phyloP scores from a whole-genome alignment of 2,888 invertebrate genomes.

The Pogonocherus hispidulus region DNA sequence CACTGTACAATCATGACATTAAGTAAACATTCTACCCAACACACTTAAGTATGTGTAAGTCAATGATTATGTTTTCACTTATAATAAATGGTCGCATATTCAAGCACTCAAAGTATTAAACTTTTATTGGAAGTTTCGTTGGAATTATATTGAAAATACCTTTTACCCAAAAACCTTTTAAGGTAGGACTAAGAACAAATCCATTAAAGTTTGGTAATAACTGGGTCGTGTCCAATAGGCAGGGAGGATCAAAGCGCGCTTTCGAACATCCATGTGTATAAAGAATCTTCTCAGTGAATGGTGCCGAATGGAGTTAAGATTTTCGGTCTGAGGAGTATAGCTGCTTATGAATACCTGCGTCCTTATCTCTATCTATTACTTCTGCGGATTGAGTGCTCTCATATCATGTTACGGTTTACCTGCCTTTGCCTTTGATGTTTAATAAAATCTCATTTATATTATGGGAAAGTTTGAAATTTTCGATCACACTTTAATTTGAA shows the following conservation, averaged over 20 bases:
- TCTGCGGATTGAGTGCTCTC: neutral
- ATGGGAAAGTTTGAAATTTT: neutral
- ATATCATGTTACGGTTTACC: neutral
- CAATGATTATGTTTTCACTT: neutral
- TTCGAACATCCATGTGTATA: conserved; percentile 28
- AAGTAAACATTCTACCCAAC: too few relatives aligned
- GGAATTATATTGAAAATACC: conserved; percentile 26
- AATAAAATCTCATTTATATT: neutral
- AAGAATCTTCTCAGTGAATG: conserved; percentile 25
- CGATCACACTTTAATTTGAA: too few relatives aligned
- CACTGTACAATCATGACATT: too few relatives aligned
- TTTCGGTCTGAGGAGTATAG: conserved; percentile 13
- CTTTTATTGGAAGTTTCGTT: conserved; percentile 27
- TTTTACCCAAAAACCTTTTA: conserved; percentile 2
- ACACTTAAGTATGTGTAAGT: too few relatives aligned
- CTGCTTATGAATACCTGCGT: conserved; percentile 7
- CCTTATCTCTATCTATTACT: neutral
- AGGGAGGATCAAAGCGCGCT: conserved; percentile 27
- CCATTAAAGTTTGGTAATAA: conserved; percentile 30
- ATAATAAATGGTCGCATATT: neutral
- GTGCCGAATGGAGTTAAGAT: conserved; percentile 25
- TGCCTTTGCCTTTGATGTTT: neutral
- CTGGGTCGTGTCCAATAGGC: conserved; percentile 19
- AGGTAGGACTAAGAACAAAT: conserved; percentile 27
- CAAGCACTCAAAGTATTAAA: conserved; percentile 32